Conservation (phyloP, 2,797 vertebrate species). For the Girardinus metallicus region DNA sequence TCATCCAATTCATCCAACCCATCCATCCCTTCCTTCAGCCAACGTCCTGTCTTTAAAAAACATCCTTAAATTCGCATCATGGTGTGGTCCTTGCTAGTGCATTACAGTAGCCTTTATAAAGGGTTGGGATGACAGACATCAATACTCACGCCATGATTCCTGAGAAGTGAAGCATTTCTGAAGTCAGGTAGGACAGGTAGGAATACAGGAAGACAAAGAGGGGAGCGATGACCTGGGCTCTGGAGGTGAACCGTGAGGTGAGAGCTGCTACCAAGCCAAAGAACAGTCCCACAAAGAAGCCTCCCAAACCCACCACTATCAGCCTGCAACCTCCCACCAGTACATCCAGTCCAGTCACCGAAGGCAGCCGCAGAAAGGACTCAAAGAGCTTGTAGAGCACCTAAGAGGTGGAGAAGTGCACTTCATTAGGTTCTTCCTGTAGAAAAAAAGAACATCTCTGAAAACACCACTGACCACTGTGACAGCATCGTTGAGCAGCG, state of each 20-base stretch:
- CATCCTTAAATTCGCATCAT: no score
- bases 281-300: slow-evolving; percentile 81
- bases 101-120: neutral
- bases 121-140: neutral
- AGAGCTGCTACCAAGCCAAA: slow-evolving; percentile 84
- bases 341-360: slow-evolving; percentile 76
- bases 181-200: slow-evolving; percentile 87
- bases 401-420: slow-evolving; percentile 47
- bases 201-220: slow-evolving; percentile 90
- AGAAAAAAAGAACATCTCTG: neutral
- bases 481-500: slow-evolving; percentile 86
- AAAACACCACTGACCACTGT: slow-evolving; percentile 78
- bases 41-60: no score
- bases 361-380: slow-evolving; percentile 82
- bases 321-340: slow-evolving; percentile 80
- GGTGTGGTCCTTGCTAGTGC: no score
- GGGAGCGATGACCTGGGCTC: slow-evolving; percentile 84
- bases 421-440: neutral
- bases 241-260: slow-evolving; percentile 84
- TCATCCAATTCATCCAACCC: no score
- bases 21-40: no score
- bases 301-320: slow-evolving; percentile 84
- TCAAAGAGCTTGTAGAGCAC: slow-evolving; percentile 88
- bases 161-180: slow-evolving; percentile 88
- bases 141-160: slow-evolving; percentile 86